Conservation (phyloP, 2,888 invertebrate genomes). For the Brenthis hecate region DNA sequence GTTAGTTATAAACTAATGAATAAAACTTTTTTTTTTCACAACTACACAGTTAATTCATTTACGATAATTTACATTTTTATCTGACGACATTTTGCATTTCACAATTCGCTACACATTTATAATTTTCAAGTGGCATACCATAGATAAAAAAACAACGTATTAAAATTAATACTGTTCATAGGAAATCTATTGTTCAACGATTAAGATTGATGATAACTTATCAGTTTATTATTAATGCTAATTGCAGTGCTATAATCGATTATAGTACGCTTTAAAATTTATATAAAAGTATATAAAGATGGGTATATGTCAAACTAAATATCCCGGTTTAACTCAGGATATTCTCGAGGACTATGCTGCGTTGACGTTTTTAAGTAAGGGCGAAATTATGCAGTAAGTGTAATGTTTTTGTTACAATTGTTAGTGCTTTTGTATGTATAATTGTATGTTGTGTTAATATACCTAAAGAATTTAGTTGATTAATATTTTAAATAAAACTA, state of each 20-base stretch:
- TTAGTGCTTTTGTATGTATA: too few relatives aligned
- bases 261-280: constrained; percentile 17
- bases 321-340: constrained; percentile 79
- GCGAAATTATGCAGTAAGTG: constrained; percentile 85
- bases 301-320: constrained; percentile 72
- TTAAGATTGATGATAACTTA: constrained; percentile 32
- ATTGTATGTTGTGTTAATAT: too few relatives aligned
- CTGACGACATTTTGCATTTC: not conserved
- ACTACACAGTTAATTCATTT: not conserved
- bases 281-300: constrained; percentile 51
- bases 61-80: constrained; percentile 12
- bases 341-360: constrained; percentile 82
- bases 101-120: constrained; percentile 3
- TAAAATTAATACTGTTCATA: constrained; percentile 4
- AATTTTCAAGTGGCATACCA: not conserved
- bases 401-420: not conserved
- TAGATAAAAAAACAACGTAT: not conserved
- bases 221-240: constrained; percentile 3
- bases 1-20: constrained; percentile 1
- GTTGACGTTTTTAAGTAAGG: constrained; percentile 83
- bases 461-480: too few relatives aligned
- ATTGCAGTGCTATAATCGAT: constrained; percentile 24
- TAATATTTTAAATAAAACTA: too few relatives aligned
- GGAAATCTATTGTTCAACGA: constrained; percentile 21
- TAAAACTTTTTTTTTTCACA: not conserved